Conservation (phyloP, 2,797 vertebrate species). For the Syngnathus acus region DNA sequence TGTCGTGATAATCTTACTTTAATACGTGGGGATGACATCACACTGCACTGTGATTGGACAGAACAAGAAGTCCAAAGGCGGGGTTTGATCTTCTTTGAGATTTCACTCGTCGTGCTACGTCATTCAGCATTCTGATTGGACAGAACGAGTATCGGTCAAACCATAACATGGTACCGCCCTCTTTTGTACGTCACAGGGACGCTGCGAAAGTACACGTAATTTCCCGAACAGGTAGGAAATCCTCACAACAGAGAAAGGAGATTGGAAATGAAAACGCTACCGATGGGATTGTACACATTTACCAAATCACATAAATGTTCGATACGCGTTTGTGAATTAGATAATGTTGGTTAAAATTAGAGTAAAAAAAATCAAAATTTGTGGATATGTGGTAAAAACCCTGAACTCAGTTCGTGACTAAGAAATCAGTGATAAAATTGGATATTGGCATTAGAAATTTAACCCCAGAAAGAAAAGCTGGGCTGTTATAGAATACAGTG, state of each 20-base stretch:
- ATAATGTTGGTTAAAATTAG: background rate
- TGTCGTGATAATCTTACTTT: slow-evolving; percentile 16
- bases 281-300: background rate
- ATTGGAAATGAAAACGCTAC: background rate
- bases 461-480: background rate
- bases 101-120: slow-evolving; percentile 14
- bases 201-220: slow-evolving; percentile 46
- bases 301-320: background rate
- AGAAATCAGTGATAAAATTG: background rate
- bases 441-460: background rate
- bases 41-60: slow-evolving; percentile 22
- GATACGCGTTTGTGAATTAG: background rate
- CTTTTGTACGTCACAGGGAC: slow-evolving; percentile 19
- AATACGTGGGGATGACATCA: slow-evolving; percentile 20
- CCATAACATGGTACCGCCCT: fast-evolving
- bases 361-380: too few relatives aligned
- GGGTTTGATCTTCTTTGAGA: background rate
- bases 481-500: too few relatives aligned
- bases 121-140: slow-evolving; percentile 28
- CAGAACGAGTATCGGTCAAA: slow-evolving; percentile 2
- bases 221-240: slow-evolving; percentile 21
- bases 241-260: background rate
- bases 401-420: background rate
- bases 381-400: background rate
- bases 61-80: background rate